These are phyloP conservation scores for Bombus affinis DNA, from an alignment of 1,140 invertebrate species.

Conservation along the genomic window DNA sequence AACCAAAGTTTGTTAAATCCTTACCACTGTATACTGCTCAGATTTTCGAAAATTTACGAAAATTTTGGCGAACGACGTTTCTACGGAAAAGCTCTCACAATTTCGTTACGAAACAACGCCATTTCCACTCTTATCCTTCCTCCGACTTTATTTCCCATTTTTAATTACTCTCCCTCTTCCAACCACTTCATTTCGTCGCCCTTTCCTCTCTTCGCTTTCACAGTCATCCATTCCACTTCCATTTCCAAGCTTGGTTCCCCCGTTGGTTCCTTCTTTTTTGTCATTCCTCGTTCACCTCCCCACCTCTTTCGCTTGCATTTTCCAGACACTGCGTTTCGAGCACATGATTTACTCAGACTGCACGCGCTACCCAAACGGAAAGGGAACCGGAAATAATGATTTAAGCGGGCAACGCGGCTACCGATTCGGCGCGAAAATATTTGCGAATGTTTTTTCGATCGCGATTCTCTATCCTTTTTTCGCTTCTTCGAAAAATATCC, in stretches of 20 bases:
- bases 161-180: slow-evolving; percentile 14
- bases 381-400: slow-evolving; percentile 21
- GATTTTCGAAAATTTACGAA: too few relatives aligned
- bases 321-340: slow-evolving; percentile 2
- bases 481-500: neutral
- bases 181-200: neutral
- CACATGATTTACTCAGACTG: slow-evolving; percentile 26
- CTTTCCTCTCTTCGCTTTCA: neutral
- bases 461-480: neutral
- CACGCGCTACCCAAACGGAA: neutral
- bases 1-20: too few relatives aligned
- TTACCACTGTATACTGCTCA: too few relatives aligned
- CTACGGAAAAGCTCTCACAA: neutral
- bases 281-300: neutral
- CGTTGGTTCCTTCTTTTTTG: neutral
- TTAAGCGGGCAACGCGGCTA: neutral
- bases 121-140: neutral
- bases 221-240: neutral
- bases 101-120: neutral
- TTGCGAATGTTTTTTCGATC: neutral
- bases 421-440: slow-evolving; percentile 8
- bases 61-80: too few relatives aligned
- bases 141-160: neutral
- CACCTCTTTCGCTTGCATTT: neutral
- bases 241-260: neutral